Evolutionary conservation across 1,140 invertebrate species (phyloP).

Genomic region (Penaeus chinensis): DNA sequence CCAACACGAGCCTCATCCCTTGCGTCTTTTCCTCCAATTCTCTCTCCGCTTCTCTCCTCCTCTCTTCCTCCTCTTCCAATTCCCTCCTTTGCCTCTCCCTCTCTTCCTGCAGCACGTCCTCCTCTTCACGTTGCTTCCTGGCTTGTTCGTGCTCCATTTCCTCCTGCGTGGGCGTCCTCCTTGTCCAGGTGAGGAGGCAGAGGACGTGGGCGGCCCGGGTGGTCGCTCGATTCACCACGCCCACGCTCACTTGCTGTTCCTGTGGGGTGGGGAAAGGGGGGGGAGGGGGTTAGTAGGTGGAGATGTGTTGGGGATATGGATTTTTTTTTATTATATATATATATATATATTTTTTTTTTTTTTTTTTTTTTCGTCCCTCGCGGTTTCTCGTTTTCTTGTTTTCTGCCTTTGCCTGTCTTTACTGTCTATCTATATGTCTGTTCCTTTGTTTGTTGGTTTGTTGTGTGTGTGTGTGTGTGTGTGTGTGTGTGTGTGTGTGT

Average conservation of each 20-base stretch:
- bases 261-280: slow-evolving; percentile 4
- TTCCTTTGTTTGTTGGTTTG: too few relatives aligned
- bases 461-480: background rate
- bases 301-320: background rate
- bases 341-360: too few relatives aligned
- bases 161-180: background rate
- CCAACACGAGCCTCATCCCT: background rate
- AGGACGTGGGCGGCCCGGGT: slow-evolving; percentile 36
- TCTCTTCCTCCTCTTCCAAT: slow-evolving; percentile 3
- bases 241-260: slow-evolving; percentile 52
- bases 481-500: background rate
- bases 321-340: too few relatives aligned
- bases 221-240: slow-evolving; percentile 46
- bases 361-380: too few relatives aligned
- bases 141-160: background rate
- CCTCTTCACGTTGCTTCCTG: too few relatives aligned
- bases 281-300: background rate
- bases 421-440: background rate
- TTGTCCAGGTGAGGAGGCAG: slow-evolving; percentile 45
- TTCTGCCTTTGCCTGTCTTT: too few relatives aligned
- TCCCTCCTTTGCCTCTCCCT: background rate
- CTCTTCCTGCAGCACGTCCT: background rate
- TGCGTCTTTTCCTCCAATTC: background rate
- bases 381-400: too few relatives aligned
- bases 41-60: background rate